phyloP scores from a whole-genome alignment of 2,888 invertebrate genomes.

The Lasius fuliginosus region DNA sequence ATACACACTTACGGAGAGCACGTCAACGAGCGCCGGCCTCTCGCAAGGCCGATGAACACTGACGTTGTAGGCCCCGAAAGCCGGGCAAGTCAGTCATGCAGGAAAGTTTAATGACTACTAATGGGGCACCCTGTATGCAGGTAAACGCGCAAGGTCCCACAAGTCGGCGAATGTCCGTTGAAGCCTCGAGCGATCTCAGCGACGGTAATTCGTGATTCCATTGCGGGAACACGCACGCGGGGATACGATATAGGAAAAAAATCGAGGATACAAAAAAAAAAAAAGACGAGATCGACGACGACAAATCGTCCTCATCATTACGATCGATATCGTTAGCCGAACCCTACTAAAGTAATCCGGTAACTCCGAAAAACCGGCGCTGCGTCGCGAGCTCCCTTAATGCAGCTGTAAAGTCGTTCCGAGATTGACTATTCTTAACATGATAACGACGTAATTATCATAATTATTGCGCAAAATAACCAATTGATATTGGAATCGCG shows the following conservation, averaged over 20 bases:
- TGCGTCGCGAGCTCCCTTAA: conserved; percentile 57
- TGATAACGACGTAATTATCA: conserved; percentile 21
- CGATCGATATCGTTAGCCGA: conserved; percentile 29
- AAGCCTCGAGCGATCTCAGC: conserved; percentile 40
- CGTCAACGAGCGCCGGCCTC: conserved; percentile 23
- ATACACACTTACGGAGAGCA: not conserved
- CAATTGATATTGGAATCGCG: not conserved
- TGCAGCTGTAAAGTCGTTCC: conserved; percentile 69
- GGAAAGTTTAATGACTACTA: conserved; percentile 62
- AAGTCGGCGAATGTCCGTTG: conserved; percentile 68
- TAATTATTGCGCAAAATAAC: conserved; percentile 37
- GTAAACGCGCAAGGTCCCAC: conserved; percentile 66
- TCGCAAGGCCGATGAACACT: conserved; percentile 43
- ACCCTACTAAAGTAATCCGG: conserved; percentile 55
- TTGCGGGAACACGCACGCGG: conserved; percentile 68
- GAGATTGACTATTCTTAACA: conserved; percentile 58
- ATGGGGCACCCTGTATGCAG: conserved; percentile 73
- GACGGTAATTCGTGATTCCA: conserved; percentile 69
- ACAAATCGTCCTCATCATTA: not conserved
- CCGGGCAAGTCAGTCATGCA: conserved; percentile 58
- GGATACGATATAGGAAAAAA: conserved; percentile 40
- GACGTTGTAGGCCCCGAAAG: conserved; percentile 31
- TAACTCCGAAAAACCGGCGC: conserved; percentile 33
- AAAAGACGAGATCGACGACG: conserved; percentile 6
- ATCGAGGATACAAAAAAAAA: not conserved